Conservation (phyloP, 2,113 vertebrate species). For the Uria aalge region DNA sequence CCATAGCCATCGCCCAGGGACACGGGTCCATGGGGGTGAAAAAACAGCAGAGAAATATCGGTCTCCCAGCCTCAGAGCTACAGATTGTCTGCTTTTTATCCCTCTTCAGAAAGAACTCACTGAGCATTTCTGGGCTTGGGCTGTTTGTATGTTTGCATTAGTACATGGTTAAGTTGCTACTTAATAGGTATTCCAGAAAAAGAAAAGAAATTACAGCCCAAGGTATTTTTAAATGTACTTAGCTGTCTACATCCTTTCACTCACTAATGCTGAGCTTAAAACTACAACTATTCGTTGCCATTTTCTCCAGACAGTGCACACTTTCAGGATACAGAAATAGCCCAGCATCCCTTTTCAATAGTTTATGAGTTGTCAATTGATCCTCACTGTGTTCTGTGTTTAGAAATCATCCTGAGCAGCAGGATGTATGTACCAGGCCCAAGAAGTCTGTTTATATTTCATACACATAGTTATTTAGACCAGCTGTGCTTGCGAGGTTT, state of each 20-base stretch:
- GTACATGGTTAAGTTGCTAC: background rate
- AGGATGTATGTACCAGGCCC: background rate
- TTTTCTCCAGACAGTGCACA: background rate
- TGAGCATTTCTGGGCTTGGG: background rate
- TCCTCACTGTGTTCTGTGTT: background rate
- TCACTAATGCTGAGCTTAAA: background rate
- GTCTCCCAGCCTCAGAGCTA: background rate
- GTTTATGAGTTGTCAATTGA: constrained; percentile 15
- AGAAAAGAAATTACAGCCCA: background rate
- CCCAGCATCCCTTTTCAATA: background rate
- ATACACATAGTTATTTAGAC: background rate
- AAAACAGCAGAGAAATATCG: background rate
- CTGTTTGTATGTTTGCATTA: background rate
- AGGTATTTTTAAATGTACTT: background rate
- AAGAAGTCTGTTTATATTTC: background rate
- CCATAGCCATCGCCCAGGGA: background rate
- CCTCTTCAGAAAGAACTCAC: background rate
- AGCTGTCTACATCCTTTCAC: background rate
- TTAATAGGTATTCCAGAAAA: background rate
- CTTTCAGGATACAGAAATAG: background rate
- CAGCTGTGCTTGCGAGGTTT: background rate
- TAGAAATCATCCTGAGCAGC: constrained; percentile 17
- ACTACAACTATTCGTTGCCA: background rate
- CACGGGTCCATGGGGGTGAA: background rate
- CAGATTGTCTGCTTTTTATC: background rate